Evolutionary conservation across 2,113 vertebrate species (phyloP).

Genomic region (Perognathus longimembris): DNA sequence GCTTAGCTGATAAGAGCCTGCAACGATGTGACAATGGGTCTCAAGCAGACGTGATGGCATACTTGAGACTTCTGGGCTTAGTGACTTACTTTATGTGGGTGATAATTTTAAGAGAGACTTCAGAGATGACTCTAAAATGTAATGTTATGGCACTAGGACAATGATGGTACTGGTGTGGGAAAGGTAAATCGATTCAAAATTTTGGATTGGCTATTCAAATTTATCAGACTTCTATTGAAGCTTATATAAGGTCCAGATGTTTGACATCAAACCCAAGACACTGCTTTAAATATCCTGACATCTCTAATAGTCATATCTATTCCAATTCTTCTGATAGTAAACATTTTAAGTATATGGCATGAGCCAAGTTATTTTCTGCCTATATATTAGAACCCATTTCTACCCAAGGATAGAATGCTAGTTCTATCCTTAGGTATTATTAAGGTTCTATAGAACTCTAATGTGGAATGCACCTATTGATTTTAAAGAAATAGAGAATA

Average conservation of each 20-base stretch:
- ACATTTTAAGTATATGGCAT: not conserved
- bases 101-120: slow-evolving; percentile 20
- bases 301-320: not conserved
- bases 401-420: slow-evolving; percentile 10
- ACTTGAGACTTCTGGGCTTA: not conserved
- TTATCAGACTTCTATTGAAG: not conserved
- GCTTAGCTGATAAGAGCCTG: slow-evolving; percentile 17
- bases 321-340: not conserved
- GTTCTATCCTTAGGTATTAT: too few relatives aligned
- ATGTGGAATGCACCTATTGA: not conserved
- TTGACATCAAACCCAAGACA: not conserved
- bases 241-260: not conserved
- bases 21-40: not conserved
- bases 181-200: not conserved
- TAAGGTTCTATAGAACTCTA: too few relatives aligned
- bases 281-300: not conserved
- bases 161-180: not conserved
- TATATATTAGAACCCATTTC: not conserved
- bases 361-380: not conserved
- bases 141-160: not conserved
- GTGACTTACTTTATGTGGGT: not conserved
- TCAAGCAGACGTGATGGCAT: not conserved
- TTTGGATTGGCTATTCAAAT: not conserved
- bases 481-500: not conserved
- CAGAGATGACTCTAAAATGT: not conserved